Evolutionary conservation across 2,113 vertebrate genomes (phyloP).

Genomic region (Lathamus discolor): DNA sequence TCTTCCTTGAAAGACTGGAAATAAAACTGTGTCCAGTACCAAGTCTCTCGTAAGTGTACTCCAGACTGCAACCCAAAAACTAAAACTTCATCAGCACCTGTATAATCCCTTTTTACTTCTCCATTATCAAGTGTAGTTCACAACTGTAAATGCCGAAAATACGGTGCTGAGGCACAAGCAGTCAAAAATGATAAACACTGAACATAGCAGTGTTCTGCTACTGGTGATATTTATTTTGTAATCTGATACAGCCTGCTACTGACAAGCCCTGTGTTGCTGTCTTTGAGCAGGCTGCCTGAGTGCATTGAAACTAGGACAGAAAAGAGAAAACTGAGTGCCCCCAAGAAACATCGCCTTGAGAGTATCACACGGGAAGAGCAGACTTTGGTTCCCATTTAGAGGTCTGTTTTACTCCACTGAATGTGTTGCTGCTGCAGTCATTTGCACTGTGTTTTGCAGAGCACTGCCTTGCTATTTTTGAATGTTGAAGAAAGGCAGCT

Average conservation of each 20-base stretch:
- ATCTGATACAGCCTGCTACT: neutral
- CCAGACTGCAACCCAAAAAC: neutral
- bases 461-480: neutral
- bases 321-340: neutral
- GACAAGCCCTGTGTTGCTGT: neutral
- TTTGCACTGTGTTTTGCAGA: neutral
- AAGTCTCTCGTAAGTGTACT: neutral
- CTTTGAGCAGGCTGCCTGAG: neutral
- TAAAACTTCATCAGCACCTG: neutral
- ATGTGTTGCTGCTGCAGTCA: neutral
- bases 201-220: neutral
- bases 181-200: neutral
- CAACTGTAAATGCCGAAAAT: neutral
- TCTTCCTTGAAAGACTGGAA: slow-evolving; percentile 30
- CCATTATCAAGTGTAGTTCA: neutral
- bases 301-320: neutral
- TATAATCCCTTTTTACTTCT: neutral
- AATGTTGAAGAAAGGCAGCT: neutral
- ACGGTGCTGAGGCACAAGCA: neutral
- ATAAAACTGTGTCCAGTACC: neutral
- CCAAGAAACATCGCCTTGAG: neutral
- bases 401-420: neutral
- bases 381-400: neutral
- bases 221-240: slow-evolving; percentile 41
- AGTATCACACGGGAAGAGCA: neutral